phyloP scores from a whole-genome alignment of 2,888 invertebrate species.

The Melieria omissa region DNA sequence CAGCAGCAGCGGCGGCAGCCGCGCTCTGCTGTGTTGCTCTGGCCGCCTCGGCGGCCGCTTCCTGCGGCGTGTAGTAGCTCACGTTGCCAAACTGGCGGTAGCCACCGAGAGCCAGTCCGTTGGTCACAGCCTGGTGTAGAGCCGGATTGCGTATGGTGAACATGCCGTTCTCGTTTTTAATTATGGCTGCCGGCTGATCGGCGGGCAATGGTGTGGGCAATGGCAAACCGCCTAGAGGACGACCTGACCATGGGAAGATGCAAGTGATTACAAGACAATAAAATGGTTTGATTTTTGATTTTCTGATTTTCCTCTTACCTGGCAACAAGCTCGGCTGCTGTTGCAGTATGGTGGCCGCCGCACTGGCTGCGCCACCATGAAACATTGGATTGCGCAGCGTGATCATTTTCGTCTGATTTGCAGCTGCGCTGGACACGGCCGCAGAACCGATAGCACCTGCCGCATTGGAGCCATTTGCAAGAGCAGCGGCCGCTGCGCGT shows the following conservation, averaged over 20 bases:
- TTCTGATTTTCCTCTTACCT: slow-evolving; percentile 44
- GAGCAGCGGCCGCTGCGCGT: slow-evolving; percentile 10
- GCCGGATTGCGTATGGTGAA: slow-evolving; percentile 84
- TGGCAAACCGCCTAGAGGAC: slow-evolving; percentile 49
- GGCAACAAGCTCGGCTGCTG: slow-evolving; percentile 49
- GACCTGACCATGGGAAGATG: slow-evolving; percentile 40
- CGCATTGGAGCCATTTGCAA: slow-evolving; percentile 41
- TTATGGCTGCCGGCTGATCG: slow-evolving; percentile 74
- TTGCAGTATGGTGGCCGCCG: slow-evolving; percentile 46
- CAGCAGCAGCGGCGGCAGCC: slow-evolving; percentile 34
- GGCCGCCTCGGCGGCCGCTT: slow-evolving; percentile 60
- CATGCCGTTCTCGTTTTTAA: slow-evolving; percentile 81
- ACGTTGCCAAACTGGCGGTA: slow-evolving; percentile 63
- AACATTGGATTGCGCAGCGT: slow-evolving; percentile 84
- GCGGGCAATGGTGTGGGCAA: slow-evolving; percentile 57
- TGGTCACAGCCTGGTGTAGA: slow-evolving; percentile 65
- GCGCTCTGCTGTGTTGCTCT: slow-evolving; percentile 54
- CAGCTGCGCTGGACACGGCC: slow-evolving; percentile 9
- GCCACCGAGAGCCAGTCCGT: slow-evolving; percentile 59
- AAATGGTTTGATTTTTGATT: slow-evolving; percentile 23
- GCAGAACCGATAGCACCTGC: slow-evolving; percentile 35
- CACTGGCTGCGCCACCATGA: slow-evolving; percentile 51
- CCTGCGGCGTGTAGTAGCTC: slow-evolving; percentile 63
- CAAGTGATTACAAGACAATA: not conserved
- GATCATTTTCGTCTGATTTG: slow-evolving; percentile 72